phyloP scores from a whole-genome alignment of 2,888 invertebrate genomes.

The Melanostoma mellinum region DNA sequence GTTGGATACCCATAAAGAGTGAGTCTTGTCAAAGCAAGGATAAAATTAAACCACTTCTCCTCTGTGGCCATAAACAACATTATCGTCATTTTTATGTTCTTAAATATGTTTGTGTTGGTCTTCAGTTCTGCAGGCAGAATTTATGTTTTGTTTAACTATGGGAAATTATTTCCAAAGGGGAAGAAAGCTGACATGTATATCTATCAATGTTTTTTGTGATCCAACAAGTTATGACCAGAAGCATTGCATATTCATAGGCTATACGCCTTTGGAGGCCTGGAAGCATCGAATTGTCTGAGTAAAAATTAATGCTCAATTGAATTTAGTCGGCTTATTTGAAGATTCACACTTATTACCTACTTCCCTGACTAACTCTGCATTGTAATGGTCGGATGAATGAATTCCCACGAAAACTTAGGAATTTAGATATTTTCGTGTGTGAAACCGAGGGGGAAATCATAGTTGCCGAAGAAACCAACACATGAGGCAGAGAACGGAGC shows the following conservation, averaged over 20 bases:
- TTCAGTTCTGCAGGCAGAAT: constrained; percentile 2
- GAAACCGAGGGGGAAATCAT: too few relatives aligned
- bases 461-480: too few relatives aligned
- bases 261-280: too few relatives aligned
- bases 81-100: constrained; percentile 27
- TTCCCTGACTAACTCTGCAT: too few relatives aligned
- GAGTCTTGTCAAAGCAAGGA: background rate
- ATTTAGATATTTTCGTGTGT: too few relatives aligned
- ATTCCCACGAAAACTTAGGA: too few relatives aligned
- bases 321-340: too few relatives aligned
- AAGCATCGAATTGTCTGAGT: too few relatives aligned
- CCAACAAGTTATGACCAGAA: background rate
- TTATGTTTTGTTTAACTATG: constrained; percentile 26
- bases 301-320: too few relatives aligned
- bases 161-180: background rate
- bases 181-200: constrained; percentile 5
- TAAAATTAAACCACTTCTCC: constrained; percentile 8
- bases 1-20: constrained; percentile 2
- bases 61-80: constrained; percentile 11
- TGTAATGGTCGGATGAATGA: too few relatives aligned
- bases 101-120: constrained; percentile 15
- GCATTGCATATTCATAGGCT: background rate
- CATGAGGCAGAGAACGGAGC: too few relatives aligned
- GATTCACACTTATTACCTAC: too few relatives aligned
- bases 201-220: background rate